phyloP scores from a whole-genome alignment of 2,113 vertebrate genomes.

The Channa maculata region DNA sequence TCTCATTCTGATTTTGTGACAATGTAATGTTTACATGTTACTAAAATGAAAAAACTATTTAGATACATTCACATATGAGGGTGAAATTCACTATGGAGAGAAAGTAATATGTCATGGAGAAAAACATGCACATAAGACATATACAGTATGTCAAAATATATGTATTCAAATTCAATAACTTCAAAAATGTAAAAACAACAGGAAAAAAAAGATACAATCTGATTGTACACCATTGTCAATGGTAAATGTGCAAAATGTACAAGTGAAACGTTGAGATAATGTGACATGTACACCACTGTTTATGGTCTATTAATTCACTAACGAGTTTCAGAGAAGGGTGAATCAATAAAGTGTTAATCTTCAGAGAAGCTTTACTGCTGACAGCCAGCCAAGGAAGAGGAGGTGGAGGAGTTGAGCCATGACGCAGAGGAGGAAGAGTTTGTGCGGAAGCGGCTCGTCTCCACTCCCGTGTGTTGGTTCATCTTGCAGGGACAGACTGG shows the following conservation, averaged over 20 bases:
- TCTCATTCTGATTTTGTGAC: neutral
- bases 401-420: neutral
- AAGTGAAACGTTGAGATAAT: constrained; percentile 40
- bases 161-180: too few relatives aligned
- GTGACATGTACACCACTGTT: constrained; percentile 44
- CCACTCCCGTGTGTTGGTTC: neutral
- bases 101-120: neutral
- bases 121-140: neutral
- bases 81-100: neutral
- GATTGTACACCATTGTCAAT: neutral
- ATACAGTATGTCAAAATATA: neutral
- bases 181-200: constrained; percentile 17
- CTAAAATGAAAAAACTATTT: neutral
- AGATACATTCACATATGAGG: neutral
- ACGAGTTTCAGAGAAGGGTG: constrained; percentile 16
- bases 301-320: constrained; percentile 43
- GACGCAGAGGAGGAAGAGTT: neutral
- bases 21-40: too few relatives aligned
- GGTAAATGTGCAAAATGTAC: constrained; percentile 46
- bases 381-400: constrained; percentile 21
- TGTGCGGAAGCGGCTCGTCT: neutral
- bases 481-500: neutral
- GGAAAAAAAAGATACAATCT: neutral
- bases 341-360: constrained; percentile 67
- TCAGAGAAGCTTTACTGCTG: constrained; percentile 23